phyloP scores from a whole-genome alignment of 1,140 invertebrate species.

The Anthonomus grandis region DNA sequence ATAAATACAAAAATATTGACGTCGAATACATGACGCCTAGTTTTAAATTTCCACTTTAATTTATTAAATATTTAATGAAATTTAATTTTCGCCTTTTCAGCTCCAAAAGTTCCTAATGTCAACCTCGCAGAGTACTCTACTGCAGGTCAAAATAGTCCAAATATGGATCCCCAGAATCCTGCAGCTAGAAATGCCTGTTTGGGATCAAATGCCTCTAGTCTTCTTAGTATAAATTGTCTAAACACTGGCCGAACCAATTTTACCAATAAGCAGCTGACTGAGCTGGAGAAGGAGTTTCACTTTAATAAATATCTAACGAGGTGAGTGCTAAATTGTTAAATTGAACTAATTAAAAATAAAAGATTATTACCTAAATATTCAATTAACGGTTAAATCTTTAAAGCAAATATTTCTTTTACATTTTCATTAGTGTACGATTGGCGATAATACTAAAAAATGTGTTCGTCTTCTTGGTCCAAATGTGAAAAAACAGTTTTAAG shows the following conservation, averaged over 20 bases:
- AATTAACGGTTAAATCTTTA: no score
- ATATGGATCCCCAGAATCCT: slow-evolving; percentile 39
- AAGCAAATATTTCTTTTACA: no score
- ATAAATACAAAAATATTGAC: no score
- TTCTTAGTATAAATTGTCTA: slow-evolving; percentile 52
- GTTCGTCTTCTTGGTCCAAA: no score
- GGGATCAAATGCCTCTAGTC: slow-evolving; percentile 43
- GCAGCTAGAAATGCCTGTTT: slow-evolving; percentile 39
- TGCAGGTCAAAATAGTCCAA: slow-evolving; percentile 23
- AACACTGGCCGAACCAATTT: slow-evolving; percentile 95
- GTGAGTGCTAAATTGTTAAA: slow-evolving; percentile 4
- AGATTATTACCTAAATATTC: no score
- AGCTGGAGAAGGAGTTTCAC: slow-evolving; percentile 98
- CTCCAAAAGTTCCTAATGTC: slow-evolving; percentile 62
- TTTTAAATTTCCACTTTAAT: no score
- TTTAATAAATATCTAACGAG: slow-evolving; percentile 97
- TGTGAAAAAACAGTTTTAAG: no score
- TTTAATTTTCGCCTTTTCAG: slow-evolving; percentile 53
- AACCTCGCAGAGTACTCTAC: slow-evolving; percentile 35
- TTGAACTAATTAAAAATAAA: no score
- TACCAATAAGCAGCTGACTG: slow-evolving; percentile 98
- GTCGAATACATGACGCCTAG: no score
- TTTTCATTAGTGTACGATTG: no score
- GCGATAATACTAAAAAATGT: no score
- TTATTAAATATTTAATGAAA: not conserved